These are phyloP conservation scores for Porites lobata DNA, from an alignment of 92 coral and sea anemone species.

Conservation along the genomic window DNA sequence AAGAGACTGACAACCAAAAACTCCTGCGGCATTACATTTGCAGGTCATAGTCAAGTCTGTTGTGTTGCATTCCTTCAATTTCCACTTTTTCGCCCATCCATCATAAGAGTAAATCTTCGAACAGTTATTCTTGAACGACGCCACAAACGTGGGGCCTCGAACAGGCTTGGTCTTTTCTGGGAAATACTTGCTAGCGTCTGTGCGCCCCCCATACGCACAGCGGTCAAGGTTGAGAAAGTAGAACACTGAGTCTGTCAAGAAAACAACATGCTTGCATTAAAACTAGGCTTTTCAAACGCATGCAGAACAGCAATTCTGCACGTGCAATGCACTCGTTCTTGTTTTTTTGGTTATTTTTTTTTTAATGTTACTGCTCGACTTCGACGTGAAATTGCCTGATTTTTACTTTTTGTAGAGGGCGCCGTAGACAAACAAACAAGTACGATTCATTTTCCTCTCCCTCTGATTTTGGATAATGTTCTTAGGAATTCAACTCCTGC, in stretches of 20 bases:
- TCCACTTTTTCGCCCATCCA: background rate
- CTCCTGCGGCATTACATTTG: background rate
- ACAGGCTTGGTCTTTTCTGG: conserved; percentile 5
- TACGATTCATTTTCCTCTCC: too few species aligned
- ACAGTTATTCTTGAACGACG: conserved; percentile 11
- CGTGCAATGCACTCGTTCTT: too few species aligned
- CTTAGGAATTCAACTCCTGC: too few species aligned
- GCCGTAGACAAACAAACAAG: too few species aligned
- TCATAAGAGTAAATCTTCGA: conserved; percentile 1
- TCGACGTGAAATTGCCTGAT: too few species aligned
- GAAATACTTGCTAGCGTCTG: conserved; percentile 45
- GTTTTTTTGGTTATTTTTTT: too few species aligned
- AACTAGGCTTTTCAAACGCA: too few species aligned
- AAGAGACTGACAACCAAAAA: background rate
- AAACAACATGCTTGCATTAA: background rate
- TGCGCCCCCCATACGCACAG: conserved; percentile 77
- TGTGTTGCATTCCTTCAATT: background rate
- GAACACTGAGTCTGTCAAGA: conserved; percentile 26
- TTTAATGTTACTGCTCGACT: too few species aligned
- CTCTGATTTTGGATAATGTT: too few species aligned
- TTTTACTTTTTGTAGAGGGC: too few species aligned
- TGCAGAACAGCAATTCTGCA: too few species aligned
- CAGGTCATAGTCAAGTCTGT: background rate
- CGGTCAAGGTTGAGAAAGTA: conserved; percentile 80
- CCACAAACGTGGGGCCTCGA: conserved; percentile 22